phyloP scores from a whole-genome alignment of 2,113 vertebrate genomes.

The Indri indri region DNA sequence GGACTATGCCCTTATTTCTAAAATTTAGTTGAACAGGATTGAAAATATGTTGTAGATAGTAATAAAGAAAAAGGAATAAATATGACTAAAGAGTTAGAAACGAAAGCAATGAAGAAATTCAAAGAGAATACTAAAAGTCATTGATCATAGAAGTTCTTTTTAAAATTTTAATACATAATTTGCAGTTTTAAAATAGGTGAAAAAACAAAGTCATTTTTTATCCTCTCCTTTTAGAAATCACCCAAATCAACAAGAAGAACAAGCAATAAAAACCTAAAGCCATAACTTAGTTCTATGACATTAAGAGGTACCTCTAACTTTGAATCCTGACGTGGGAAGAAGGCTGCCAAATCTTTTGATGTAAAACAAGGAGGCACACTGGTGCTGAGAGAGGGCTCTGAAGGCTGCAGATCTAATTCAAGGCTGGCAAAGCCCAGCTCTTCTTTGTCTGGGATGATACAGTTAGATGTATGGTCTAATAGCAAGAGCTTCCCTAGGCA shows the following conservation, averaged over 20 bases:
- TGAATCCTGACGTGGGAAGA: neutral
- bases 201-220: neutral
- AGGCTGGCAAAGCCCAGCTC: neutral
- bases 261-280: neutral
- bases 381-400: neutral
- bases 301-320: neutral
- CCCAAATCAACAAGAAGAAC: neutral
- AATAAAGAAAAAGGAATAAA: neutral
- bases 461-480: neutral
- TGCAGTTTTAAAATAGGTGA: neutral
- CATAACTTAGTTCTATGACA: neutral
- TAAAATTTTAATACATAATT: neutral
- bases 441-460: neutral
- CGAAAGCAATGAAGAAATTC: neutral
- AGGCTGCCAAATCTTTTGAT: neutral
- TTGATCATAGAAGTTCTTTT: neutral
- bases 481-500: neutral
- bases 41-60: neutral
- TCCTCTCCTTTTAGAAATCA: neutral
- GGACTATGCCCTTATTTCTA: neutral
- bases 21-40: neutral
- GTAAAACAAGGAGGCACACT: neutral
- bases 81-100: neutral
- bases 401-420: neutral
- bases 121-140: neutral